Evolutionary conservation across 1,140 invertebrate species (phyloP).

Genomic region (Ostrea edulis): DNA sequence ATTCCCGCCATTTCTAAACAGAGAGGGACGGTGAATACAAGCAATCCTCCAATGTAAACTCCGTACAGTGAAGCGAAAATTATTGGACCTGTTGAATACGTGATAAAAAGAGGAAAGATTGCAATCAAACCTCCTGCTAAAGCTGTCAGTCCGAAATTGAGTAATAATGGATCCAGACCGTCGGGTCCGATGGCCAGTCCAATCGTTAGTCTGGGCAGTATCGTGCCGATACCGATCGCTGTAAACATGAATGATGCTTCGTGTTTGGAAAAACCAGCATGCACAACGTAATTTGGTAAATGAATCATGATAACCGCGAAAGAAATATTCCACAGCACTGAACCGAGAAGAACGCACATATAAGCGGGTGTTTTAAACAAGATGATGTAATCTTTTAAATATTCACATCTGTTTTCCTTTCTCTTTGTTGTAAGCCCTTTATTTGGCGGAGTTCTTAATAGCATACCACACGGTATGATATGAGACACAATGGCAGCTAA

Average conservation of each 20-base stretch:
- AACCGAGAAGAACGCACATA: constrained; percentile 14
- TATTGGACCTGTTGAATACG: constrained; percentile 47
- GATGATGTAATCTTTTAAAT: not conserved
- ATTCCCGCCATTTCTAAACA: constrained; percentile 57
- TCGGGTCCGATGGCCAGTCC: constrained; percentile 54
- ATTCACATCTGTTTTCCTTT: not conserved
- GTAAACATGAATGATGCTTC: constrained; percentile 58
- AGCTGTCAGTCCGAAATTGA: constrained; percentile 57
- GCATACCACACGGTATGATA: constrained; percentile 45
- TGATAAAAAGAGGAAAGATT: constrained; percentile 55
- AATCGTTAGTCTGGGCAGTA: constrained; percentile 51
- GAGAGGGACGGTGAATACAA: constrained; percentile 53
- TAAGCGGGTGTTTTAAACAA: constrained; percentile 31
- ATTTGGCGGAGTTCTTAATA: constrained; percentile 51
- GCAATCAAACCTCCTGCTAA: constrained; percentile 48
- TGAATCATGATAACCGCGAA: constrained; percentile 47
- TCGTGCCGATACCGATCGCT: constrained; percentile 56
- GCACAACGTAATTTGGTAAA: constrained; percentile 54
- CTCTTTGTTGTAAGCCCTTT: not conserved
- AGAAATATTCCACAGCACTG: constrained; percentile 40
- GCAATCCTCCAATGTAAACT: constrained; percentile 57
- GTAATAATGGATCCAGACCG: constrained; percentile 54
- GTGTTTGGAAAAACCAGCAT: constrained; percentile 38
- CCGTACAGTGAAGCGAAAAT: constrained; percentile 56
- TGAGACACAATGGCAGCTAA: constrained; percentile 49